Conservation (phyloP, 2,797 vertebrate genomes). For the Leptatherina wallacei region DNA sequence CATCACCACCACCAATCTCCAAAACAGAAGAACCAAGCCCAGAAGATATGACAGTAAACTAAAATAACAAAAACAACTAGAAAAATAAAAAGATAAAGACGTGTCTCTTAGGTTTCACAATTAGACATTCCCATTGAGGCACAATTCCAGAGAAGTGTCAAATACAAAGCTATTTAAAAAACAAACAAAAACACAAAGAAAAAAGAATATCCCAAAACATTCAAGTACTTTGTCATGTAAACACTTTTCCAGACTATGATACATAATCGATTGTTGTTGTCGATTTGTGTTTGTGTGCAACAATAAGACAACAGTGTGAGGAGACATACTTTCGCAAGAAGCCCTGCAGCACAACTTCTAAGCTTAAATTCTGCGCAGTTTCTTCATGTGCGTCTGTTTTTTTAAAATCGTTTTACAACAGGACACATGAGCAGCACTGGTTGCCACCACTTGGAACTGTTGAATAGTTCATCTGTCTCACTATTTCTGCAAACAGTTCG, state of each 20-base stretch:
- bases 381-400: neutral
- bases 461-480: constrained; percentile 96
- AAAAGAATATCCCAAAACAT: constrained; percentile 74
- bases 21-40: constrained; percentile 57
- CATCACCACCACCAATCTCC: constrained; percentile 21
- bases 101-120: constrained; percentile 82
- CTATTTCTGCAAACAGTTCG: constrained; percentile 95
- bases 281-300: constrained; percentile 73
- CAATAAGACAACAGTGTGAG: constrained; percentile 80
- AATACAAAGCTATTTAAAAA: constrained; percentile 74
- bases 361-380: constrained; percentile 27
- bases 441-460: constrained; percentile 89
- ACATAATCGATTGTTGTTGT: constrained; percentile 72
- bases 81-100: constrained; percentile 31
- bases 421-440: constrained; percentile 92
- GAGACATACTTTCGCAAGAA: constrained; percentile 53
- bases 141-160: constrained; percentile 83
- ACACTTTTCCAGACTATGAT: constrained; percentile 82
- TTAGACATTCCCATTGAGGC: constrained; percentile 82
- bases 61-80: constrained; percentile 27
- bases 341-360: constrained; percentile 44
- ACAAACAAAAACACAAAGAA: neutral
- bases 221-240: constrained; percentile 87
- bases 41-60: constrained; percentile 60
- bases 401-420: constrained; percentile 72